Evolutionary conservation across 2,797 vertebrate genomes (phyloP).

Genomic region (Molossus molossus): DNA sequence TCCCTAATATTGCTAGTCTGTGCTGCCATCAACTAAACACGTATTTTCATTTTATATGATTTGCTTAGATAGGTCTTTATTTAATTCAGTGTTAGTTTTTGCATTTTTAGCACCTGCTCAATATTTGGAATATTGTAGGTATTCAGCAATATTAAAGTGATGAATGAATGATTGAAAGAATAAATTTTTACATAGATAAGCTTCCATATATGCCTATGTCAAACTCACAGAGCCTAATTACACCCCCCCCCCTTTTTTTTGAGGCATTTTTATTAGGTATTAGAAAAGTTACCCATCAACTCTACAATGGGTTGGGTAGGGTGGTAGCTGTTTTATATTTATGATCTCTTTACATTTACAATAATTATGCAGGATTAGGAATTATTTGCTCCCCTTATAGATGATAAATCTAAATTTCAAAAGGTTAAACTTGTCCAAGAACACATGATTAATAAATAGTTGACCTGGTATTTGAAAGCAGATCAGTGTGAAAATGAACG

Average conservation of each 20-base stretch:
- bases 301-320: neutral
- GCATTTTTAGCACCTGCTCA: neutral
- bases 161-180: slow-evolving; percentile 14
- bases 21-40: neutral
- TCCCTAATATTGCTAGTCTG: neutral
- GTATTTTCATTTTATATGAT: slow-evolving; percentile 34
- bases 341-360: neutral
- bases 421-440: neutral
- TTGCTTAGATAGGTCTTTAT: neutral
- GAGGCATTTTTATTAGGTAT: neutral
- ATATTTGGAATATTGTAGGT: neutral
- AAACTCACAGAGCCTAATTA: neutral
- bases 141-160: neutral
- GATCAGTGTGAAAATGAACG: slow-evolving; percentile 28
- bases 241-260: neutral
- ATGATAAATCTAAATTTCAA: neutral
- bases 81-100: neutral
- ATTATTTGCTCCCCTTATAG: neutral
- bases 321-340: neutral
- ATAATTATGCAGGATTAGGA: neutral
- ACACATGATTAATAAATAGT: neutral
- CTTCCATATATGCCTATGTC: neutral
- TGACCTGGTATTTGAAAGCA: neutral
- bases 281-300: neutral
- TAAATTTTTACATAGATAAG: neutral